These are phyloP conservation scores for Thymelicus sylvestris DNA, from an alignment of 2,888 invertebrate genomes.

Conservation along the genomic window DNA sequence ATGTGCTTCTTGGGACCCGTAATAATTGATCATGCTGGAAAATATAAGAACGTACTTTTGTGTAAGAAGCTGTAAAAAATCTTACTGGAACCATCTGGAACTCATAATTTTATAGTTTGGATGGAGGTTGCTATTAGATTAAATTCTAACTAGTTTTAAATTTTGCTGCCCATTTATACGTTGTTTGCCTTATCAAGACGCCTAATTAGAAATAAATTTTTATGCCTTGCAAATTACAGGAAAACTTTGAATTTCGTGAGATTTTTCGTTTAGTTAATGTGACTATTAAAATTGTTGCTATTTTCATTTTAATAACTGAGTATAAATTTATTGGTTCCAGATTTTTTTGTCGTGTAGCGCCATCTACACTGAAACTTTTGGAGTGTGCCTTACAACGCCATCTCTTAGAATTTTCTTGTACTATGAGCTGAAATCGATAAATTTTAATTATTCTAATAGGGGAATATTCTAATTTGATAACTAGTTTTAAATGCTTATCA, in stretches of 20 bases:
- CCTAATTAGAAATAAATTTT: background rate
- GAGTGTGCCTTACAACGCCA: slow-evolving; percentile 41
- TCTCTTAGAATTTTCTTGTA: slow-evolving; percentile 44
- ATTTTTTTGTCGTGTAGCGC: slow-evolving; percentile 16
- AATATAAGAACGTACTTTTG: background rate
- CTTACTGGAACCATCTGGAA: no score
- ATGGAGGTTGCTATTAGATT: no score
- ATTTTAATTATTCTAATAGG: background rate
- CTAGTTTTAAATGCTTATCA: background rate
- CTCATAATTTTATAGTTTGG: no score
- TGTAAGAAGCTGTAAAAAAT: background rate
- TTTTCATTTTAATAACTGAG: no score
- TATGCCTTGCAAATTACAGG: no score
- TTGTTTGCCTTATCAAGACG: no score
- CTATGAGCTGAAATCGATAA: slow-evolving; percentile 42
- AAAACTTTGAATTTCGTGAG: no score
- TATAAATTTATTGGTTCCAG: no score
- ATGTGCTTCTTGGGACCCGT: slow-evolving; percentile 27
- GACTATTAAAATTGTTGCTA: no score
- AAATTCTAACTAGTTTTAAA: no score
- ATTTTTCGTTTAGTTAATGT: no score
- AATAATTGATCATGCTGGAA: slow-evolving; percentile 41
- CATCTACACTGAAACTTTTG: slow-evolving; percentile 35
- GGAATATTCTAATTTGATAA: background rate
- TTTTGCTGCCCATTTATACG: no score